These are phyloP conservation scores for Acomys russatus DNA, from an alignment of 2,797 vertebrate genomes.

Conservation along the genomic window DNA sequence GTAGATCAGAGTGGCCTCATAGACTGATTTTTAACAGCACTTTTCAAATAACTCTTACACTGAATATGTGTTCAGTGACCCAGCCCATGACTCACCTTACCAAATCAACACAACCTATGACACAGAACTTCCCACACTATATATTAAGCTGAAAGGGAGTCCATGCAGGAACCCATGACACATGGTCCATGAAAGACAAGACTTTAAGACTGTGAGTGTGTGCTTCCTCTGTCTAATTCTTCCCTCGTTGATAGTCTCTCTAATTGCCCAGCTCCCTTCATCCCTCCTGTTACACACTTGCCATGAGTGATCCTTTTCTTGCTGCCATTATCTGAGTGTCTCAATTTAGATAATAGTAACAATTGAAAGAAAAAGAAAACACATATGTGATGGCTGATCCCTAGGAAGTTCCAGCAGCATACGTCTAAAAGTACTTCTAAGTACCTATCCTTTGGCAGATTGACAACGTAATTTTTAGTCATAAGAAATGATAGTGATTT, in stretches of 20 bases:
- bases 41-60: neutral
- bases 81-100: neutral
- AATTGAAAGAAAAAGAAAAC: neutral
- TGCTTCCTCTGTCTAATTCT: neutral
- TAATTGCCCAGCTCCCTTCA: neutral
- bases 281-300: neutral
- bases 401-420: neutral
- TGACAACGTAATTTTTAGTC: neutral
- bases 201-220: accelerated
- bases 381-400: neutral
- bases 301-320: neutral
- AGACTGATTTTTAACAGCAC: neutral
- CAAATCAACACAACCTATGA: slow-evolving; percentile 40
- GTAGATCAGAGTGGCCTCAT: too few relatives aligned
- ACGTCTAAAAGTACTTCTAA: neutral
- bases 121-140: neutral
- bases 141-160: neutral
- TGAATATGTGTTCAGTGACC: slow-evolving; percentile 12
- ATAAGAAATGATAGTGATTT: neutral
- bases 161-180: neutral
- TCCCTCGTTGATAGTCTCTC: neutral
- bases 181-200: neutral
- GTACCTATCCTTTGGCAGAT: neutral
- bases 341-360: slow-evolving; percentile 5
- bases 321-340: neutral